Base-by-base conservation (phyloP, 2,797 vertebrate genomes). In the Eupleurogrammus muticus region DNA sequence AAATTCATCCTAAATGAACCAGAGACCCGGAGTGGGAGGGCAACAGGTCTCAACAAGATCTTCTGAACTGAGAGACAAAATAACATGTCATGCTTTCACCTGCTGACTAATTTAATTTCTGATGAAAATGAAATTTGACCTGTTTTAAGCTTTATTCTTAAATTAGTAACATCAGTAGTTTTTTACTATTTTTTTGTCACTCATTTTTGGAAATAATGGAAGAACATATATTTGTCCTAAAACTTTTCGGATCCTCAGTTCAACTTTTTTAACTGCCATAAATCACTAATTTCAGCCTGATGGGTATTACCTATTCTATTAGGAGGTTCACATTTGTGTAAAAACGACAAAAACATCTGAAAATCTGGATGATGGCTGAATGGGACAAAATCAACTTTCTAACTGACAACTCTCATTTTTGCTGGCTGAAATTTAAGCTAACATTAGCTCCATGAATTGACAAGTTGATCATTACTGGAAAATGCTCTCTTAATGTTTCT, bases 11-110 rank as follows among this genome's bases (percentile, higher is more conserved):
- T 42, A 66, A 68, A 46, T 36, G 10, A 68, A 48, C 21, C 55
- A 4, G 51, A 63, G 35, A 54, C 40, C 32, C 20, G 20, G 44
- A 54, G 9, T 54, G 40, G 28, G 54, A 55, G 59, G 42, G 0
- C 4, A 1, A 59, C 88, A 73, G 0, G 88, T 81, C 75, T 49
- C 32, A 48, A 77, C 88, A 84, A 4, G 88, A 75, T 79, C 32
- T 17, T 70, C 23, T 20, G n/a, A 67, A 63, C 51, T 51, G 49
- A 38, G 48, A 61, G 46, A 58, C 36, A 73, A 77, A 75, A 54
- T 55, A 57, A 36, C 32, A 56, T 6, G 75, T 81, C 79, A 75
- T 51, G 77, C 81, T 63, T 79, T 19, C 24, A 48, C 55, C 20
- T n/a, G 13, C 4, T 51, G 53, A 68, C 58, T 56, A 49, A 21